These are phyloP conservation scores for Apostichopus japonicus DNA, from an alignment of 35 echinoderm and acorn worm genomes.

Conservation along the genomic window DNA sequence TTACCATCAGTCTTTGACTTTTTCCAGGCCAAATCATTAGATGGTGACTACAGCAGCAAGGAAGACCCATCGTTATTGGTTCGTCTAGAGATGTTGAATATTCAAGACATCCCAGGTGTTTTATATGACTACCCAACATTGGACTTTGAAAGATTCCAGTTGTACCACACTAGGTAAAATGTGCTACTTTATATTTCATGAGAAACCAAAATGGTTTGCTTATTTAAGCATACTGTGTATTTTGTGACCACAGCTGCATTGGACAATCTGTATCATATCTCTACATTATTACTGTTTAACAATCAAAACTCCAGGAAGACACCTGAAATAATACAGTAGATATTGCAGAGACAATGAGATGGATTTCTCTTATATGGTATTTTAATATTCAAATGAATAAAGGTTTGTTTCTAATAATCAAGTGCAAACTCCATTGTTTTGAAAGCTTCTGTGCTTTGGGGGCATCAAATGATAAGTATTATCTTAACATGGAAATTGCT, in stretches of 20 bases:
- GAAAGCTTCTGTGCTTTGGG: too few relatives aligned
- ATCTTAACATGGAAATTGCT: too few relatives aligned
- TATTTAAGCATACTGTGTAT: background rate
- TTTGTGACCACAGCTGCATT: slow-evolving; percentile 7
- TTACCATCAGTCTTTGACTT: background rate
- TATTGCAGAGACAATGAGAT: too few relatives aligned
- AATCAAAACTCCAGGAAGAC: too few relatives aligned
- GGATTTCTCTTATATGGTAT: too few relatives aligned
- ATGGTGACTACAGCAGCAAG: slow-evolving; percentile 94
- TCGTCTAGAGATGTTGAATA: slow-evolving; percentile 83
- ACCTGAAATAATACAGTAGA: too few relatives aligned
- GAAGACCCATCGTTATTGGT: slow-evolving; percentile 86
- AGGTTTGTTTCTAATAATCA: too few relatives aligned
- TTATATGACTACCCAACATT: slow-evolving; percentile 84
- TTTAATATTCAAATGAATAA: too few relatives aligned
- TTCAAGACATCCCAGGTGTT: slow-evolving; percentile 83
- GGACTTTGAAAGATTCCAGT: slow-evolving; percentile 86
- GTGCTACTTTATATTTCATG: background rate
- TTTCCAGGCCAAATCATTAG: slow-evolving; percentile 87
- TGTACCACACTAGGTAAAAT: slow-evolving; percentile 89
- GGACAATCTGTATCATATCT: background rate
- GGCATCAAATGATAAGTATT: too few relatives aligned
- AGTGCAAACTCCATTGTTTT: too few relatives aligned
- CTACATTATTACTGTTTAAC: too few relatives aligned
- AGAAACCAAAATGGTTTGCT: background rate